Evolutionary conservation across 2,888 invertebrate species (phyloP).

Genomic region (Torymus aiolomorphi): DNA sequence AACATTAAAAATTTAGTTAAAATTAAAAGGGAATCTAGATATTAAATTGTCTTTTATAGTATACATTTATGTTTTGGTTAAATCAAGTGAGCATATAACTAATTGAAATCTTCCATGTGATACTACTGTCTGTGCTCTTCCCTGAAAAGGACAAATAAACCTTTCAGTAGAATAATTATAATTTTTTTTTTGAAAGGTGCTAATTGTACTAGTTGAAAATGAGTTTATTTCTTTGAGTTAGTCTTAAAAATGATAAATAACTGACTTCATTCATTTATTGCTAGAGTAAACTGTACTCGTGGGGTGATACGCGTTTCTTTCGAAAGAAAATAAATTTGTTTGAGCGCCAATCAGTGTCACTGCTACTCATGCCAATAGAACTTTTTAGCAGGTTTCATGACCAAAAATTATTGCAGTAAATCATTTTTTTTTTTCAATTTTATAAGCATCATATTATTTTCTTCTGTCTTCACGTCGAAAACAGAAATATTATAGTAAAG

Average conservation of each 20-base stretch:
- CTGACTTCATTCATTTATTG: conserved; percentile 53
- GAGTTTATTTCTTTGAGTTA: conserved; percentile 31
- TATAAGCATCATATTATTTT: not conserved
- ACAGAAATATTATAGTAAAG: not conserved
- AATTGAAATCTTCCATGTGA: conserved; percentile 22
- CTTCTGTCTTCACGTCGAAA: not conserved
- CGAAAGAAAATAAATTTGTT: conserved; percentile 24
- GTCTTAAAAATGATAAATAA: conserved; percentile 34
- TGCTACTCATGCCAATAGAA: conserved; percentile 57
- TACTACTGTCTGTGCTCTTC: conserved; percentile 27
- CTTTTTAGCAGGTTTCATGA: conserved; percentile 38
- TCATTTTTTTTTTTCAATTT: conserved; percentile 10
- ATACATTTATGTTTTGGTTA: not conserved
- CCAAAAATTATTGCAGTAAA: conserved; percentile 30
- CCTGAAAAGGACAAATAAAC: conserved; percentile 21
- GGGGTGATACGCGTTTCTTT: conserved; percentile 23
- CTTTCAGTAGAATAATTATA: conserved; percentile 10
- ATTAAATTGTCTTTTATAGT: not conserved
- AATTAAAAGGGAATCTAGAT: not conserved
- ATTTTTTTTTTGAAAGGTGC: conserved; percentile 21
- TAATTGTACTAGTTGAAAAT: conserved; percentile 29
- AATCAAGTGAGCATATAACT: not conserved
- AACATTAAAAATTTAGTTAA: not conserved
- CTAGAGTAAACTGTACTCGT: conserved; percentile 24
- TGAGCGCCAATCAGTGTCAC: conserved; percentile 45